A percentile compares a stretch with the other conserved stretches of the same genome.
phyloP scores from a whole-genome alignment of 2,888 invertebrate genomes.

The Eupithecia centaureata region DNA sequence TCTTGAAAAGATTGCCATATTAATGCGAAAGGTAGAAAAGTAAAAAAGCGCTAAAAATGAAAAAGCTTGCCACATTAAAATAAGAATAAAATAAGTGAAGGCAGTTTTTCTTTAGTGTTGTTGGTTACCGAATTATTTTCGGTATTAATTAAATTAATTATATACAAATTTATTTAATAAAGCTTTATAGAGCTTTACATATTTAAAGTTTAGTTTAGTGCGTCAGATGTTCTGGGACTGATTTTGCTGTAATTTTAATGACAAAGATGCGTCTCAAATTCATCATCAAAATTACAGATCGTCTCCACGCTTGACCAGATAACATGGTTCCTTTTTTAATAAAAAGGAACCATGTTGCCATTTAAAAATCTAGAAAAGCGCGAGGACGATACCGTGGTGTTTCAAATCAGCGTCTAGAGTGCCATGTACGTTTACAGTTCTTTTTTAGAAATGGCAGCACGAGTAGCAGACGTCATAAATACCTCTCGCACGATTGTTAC shows the following conservation, averaged over 20 bases:
- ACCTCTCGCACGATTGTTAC: constrained; percentile 74
- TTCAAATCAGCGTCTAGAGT: constrained; percentile 82
- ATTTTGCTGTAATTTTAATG: constrained; percentile 60
- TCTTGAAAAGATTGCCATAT: constrained; percentile 26
- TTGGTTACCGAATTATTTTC: constrained; percentile 1
- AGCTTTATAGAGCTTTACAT: constrained; percentile 32
- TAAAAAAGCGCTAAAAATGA: constrained; percentile 32
- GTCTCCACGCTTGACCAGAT: constrained; percentile 74
- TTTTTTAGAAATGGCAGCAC: constrained; percentile 74
- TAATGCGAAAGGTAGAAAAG: constrained; percentile 30
- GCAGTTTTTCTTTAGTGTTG: constrained; percentile 17
- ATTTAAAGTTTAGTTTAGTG: constrained; percentile 62
- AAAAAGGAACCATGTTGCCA: constrained; percentile 41
- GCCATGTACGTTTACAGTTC: constrained; percentile 74
- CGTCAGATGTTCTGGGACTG: constrained; percentile 79
- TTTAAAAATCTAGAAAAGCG: constrained; percentile 64
- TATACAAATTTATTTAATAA: constrained; percentile 17
- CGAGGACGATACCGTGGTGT: constrained; percentile 77
- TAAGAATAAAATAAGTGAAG: constrained; percentile 19
- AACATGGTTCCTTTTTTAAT: constrained; percentile 42
- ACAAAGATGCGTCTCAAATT: constrained; percentile 51
- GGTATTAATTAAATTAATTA: constrained; percentile 10
- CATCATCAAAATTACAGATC: constrained; percentile 67
- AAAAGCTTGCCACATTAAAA: constrained; percentile 37
- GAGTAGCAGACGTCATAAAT: constrained; percentile 65